Evolutionary conservation across 2,113 vertebrate genomes (phyloP), one percentile per base, ranked within the genome.

Genomic region (Microtus ochrogaster): DNA sequence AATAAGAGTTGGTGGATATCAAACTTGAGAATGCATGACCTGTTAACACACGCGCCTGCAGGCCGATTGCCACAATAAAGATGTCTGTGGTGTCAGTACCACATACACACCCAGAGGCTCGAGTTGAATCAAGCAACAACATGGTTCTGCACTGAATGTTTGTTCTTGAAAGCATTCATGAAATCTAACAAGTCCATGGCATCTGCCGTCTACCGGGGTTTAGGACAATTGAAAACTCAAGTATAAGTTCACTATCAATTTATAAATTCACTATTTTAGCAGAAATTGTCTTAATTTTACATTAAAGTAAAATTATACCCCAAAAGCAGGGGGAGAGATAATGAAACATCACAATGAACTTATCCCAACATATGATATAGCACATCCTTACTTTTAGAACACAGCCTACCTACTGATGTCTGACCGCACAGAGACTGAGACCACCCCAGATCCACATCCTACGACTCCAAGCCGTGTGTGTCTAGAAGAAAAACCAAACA

Each of bases 401-500:
- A 68, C 16, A 94, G 30, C 39, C 30, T 95, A 88, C 39, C 30
- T 95, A 86, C 30, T 41, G 8, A 63, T 52, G 10, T 85, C 84
- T 87, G 70, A 98, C 78, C 96, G 0, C 52, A 86, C 84, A 93
- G 47, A 72, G 95, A 97, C 89, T 95, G 93, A 96, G 95, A 97
- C 97, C 91, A 95, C 86, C 92, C 86, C 68, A 98, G 94, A 96
- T 61, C 95, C 3, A 5, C 83, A 89, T n/a, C 58, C 76, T 17
- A 91, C 28, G 89, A 65, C 41, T 19, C 68, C 79, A 4, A 33
- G 52, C 52, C 96, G 3, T 82, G 30, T 96, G 95, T 97, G 77
- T n/a, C 81, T 79, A 94, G 85, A 98, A 97, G 76, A 97, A 11
- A 97, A 98, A 93, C 81, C 96, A 63, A 96, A 90, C 30, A 89